Evolutionary conservation across 1,140 invertebrate genomes (phyloP).

Genomic region (Aphidius gifuensis): DNA sequence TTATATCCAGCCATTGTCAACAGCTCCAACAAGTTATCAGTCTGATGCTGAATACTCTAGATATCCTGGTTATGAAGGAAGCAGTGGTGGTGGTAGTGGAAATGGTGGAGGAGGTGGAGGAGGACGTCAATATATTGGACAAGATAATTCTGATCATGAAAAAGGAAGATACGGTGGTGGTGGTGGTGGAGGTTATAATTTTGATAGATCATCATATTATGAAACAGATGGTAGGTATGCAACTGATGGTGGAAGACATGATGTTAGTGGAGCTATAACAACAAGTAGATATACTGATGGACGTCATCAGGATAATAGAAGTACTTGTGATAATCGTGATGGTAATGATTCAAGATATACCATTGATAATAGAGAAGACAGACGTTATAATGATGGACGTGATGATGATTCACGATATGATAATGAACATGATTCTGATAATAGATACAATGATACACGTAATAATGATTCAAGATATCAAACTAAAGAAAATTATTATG

Average conservation of each 20-base stretch:
- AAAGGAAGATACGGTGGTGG: slow-evolving; percentile 43
- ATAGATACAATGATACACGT: slow-evolving; percentile 33
- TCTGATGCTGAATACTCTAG: slow-evolving; percentile 41
- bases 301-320: slow-evolving; percentile 33
- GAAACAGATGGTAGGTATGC: slow-evolving; percentile 31
- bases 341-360: slow-evolving; percentile 17
- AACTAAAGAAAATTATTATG: slow-evolving; percentile 52
- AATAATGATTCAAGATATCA: slow-evolving; percentile 43
- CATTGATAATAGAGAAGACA: slow-evolving; percentile 32
- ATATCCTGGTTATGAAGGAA: slow-evolving; percentile 39
- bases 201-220: slow-evolving; percentile 42
- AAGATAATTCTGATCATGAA: slow-evolving; percentile 39
- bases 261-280: slow-evolving; percentile 1
- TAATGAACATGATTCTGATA: slow-evolving; percentile 29
- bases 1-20: slow-evolving; percentile 31
- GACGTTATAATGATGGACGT: slow-evolving; percentile 35
- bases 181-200: slow-evolving; percentile 43
- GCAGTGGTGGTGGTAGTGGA: too few species aligned
- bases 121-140: slow-evolving; percentile 36
- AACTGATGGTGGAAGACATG: slow-evolving; percentile 35
- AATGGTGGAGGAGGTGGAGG: slow-evolving; percentile 10
- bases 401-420: slow-evolving; percentile 38
- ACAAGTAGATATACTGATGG: slow-evolving; percentile 33
- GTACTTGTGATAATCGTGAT: slow-evolving; percentile 20
- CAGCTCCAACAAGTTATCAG: slow-evolving; percentile 31